Evolutionary conservation across 2,888 invertebrate genomes (phyloP).

Genomic region (Sipha maydis): DNA sequence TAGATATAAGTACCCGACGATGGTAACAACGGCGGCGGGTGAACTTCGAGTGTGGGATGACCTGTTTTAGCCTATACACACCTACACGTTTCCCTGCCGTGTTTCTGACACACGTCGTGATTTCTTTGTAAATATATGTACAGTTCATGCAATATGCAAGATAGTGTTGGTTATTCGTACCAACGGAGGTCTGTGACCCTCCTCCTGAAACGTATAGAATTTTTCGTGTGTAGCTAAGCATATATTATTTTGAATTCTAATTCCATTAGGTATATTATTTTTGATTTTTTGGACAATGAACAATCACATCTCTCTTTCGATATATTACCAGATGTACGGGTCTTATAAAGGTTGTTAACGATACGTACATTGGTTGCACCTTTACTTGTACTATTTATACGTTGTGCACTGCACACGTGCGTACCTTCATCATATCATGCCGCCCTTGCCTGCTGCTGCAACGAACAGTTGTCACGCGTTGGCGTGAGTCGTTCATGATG

Average conservation of each 20-base stretch:
- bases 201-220: not conserved
- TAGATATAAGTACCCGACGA: not conserved
- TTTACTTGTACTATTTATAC: no score
- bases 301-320: not conserved
- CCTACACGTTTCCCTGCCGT: conserved; percentile 33
- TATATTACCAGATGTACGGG: no score
- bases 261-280: not conserved
- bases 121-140: conserved; percentile 11
- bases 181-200: conserved; percentile 30
- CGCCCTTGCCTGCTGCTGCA: not conserved
- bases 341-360: no score
- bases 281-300: not conserved
- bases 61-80: not conserved
- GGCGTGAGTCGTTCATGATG: conserved; percentile 11
- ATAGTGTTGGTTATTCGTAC: not conserved
- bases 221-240: not conserved
- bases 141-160: not conserved
- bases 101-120: conserved; percentile 31
- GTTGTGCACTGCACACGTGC: not conserved
- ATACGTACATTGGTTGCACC: no score
- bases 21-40: not conserved
- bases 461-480: conserved; percentile 40
- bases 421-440: not conserved
- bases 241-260: not conserved
- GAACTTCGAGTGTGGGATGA: conserved; percentile 45